These are phyloP conservation scores for Clostera curtula DNA, from an alignment of 2,888 invertebrate species.

Conservation along the genomic window DNA sequence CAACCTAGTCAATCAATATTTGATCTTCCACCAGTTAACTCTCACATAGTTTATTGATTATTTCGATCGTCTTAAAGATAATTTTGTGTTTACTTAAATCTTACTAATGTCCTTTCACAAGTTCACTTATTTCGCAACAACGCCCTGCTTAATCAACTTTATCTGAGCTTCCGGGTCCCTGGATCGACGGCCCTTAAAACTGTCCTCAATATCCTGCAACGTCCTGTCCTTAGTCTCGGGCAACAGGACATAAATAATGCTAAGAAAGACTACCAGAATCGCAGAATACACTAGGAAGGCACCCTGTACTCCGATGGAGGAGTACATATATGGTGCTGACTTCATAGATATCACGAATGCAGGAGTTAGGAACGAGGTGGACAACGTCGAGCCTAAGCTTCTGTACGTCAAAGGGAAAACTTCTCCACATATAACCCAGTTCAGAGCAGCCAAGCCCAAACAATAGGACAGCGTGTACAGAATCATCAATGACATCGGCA, in stretches of 20 bases:
- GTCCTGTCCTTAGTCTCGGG: conserved; percentile 67
- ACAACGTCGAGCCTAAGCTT: conserved; percentile 61
- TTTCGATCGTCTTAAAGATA: too few species aligned
- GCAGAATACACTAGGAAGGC: conserved; percentile 62
- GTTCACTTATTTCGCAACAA: conserved; percentile 14
- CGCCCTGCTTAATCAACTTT: conserved; percentile 34
- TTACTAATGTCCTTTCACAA: conserved; percentile 2
- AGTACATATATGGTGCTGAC: conserved; percentile 62
- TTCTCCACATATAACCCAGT: conserved; percentile 69
- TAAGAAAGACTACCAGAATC: conserved; percentile 46
- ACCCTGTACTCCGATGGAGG: conserved; percentile 60
- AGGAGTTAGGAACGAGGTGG: conserved; percentile 62
- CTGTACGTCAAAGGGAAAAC: conserved; percentile 65
- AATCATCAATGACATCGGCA: conserved; percentile 59
- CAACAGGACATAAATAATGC: conserved; percentile 48
- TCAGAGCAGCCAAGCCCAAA: conserved; percentile 59
- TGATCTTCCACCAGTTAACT: too few species aligned
- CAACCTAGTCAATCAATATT: too few species aligned
- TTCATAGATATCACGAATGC: conserved; percentile 65
- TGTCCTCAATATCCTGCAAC: conserved; percentile 62
- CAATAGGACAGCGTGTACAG: conserved; percentile 59
- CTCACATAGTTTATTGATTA: too few species aligned
- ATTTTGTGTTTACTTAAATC: too few species aligned
- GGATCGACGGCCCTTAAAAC: conserved; percentile 51
- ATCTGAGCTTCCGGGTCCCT: conserved; percentile 53